Base-by-base conservation (phyloP, 2,888 invertebrate genomes). In the Rotaria magnacalcarata region DNA sequence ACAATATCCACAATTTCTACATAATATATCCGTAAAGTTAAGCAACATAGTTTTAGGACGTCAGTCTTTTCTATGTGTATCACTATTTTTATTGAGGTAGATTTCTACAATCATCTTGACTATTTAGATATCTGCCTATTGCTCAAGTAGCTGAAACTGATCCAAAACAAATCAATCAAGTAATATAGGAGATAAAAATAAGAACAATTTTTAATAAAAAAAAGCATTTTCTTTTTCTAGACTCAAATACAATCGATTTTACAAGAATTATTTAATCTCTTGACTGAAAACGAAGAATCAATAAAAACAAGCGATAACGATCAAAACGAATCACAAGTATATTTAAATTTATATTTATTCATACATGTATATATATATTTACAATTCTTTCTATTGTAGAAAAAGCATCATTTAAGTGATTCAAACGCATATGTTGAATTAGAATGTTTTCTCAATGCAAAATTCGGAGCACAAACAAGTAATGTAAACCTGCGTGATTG, bases 121-220 rank as follows among this genome's bases (percentile, higher is more conserved):
- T 16, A 34, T 67, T n/a, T 67, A 80, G 80, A 47, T 80, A 80
- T 47, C n/a, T 80, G 24, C 80, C 80, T 6, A 24, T 80, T 24
- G 80, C 80, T 47, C 80, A 80, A 80, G 34, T 80, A n/a, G 80
- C 80, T 47, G 80, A 80, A 47, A 80, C 24, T 47, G 47, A 80
- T 80, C 80, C 80, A 47, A 80, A 80, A 80, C 80, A 80, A 80
- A 80, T 80, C 2, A 47, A 24, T 47, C 80, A 80, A 14, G 80
- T 80, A 80, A 80, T 2, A 21, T 34, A 34, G 2, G 8, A 11
- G 11, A 8, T n/a, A 67, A 27, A 19, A 4, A 34, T 4, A 27
- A 19, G 11, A 34, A 3, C 2, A 16, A 54, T 21, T 21, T 67
- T 34, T 2, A 34, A 2, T 34, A 34, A 34, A 34, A 34, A n/a